Evolutionary conservation across 2,113 vertebrate genomes (phyloP), one percentile per base, ranked within the genome.

Genomic region (Prunella fulvescens): DNA sequence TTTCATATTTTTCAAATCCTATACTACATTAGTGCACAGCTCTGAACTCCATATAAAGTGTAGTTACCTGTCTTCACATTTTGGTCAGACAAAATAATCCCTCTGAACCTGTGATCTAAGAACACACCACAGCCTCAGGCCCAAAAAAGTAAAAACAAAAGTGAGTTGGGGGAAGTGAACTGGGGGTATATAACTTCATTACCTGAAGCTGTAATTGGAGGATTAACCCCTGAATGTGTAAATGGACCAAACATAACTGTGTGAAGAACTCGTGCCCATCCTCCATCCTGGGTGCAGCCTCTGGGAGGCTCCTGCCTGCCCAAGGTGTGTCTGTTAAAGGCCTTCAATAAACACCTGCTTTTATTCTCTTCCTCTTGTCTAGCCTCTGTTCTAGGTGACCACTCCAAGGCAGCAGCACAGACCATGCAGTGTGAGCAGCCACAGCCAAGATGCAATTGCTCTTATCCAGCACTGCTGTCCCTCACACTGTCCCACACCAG

Each of bases 361-460:
- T 53, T 70, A 18, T 6, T 70, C 8, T 31, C 19, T 29, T 15
- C 13, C 10, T 4, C 11, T 2, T 18, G 35, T 7, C 48, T 10
- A 31, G 10, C 28, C 35, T 24, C 14, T 31, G 26, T 18, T 51
- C 6, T 26, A 53, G 48, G 48, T 0, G 6, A 7, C 19, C 35
- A 7, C 19, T 23, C 35, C 67, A 12, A 23, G 67, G 45, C 45
- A 37, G 1, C 19, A 35, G 35, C 73, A 48, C 23, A 65, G 69
- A 1, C 24, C 10, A 2, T 29, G 35, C 35, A 35, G 37, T 4
- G 37, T 12, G 62, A 67, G 72, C 72, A 51, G 26, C 2, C 35
- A 42, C 26, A 58, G 1, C 11, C 71, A 35, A 1, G 20, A 2
- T 25, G 9, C 28, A 14, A 8, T 1, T 39, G 17, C 62, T 50